Percentiles rank a stretch among this genome's conserved stretches.
Evolutionary conservation across 2,888 invertebrate species (phyloP).

Genomic region (Chelonus formosanus): DNA sequence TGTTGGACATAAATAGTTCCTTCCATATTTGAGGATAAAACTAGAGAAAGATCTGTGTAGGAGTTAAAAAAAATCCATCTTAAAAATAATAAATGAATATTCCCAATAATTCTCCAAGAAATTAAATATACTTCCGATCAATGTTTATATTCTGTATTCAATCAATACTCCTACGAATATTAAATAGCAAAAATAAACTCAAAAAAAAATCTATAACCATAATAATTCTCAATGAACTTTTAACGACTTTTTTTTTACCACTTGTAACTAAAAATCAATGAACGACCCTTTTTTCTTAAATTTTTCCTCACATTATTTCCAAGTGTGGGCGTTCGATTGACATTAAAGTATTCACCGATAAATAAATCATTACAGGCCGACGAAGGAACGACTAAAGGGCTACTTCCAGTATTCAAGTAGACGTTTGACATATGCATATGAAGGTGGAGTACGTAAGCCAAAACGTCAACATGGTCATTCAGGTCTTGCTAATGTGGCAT

Average conservation of each 20-base stretch:
- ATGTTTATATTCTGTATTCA: background rate
- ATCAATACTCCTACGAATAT: background rate
- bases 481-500: slow-evolving; percentile 35
- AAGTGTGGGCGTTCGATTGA: background rate
- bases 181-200: background rate
- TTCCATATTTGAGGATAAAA: too few relatives aligned
- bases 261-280: too few relatives aligned
- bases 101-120: too few relatives aligned
- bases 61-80: too few relatives aligned
- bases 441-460: slow-evolving; percentile 19
- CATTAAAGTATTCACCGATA: background rate
- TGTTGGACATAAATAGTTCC: too few relatives aligned
- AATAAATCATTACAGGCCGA: slow-evolving; percentile 61
- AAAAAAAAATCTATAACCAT: background rate
- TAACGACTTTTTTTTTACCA: too few relatives aligned
- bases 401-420: slow-evolving; percentile 69
- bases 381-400: slow-evolving; percentile 69
- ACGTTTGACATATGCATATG: slow-evolving; percentile 52
- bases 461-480: slow-evolving; percentile 25
- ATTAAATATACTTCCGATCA: slow-evolving; percentile 4
- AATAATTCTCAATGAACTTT: too few relatives aligned
- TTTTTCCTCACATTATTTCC: background rate
- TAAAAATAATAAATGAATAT: too few relatives aligned
- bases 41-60: too few relatives aligned
- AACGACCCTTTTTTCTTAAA: too few relatives aligned